phyloP scores from a whole-genome alignment of 2,113 vertebrate species.

The Lophotis ruficrista region DNA sequence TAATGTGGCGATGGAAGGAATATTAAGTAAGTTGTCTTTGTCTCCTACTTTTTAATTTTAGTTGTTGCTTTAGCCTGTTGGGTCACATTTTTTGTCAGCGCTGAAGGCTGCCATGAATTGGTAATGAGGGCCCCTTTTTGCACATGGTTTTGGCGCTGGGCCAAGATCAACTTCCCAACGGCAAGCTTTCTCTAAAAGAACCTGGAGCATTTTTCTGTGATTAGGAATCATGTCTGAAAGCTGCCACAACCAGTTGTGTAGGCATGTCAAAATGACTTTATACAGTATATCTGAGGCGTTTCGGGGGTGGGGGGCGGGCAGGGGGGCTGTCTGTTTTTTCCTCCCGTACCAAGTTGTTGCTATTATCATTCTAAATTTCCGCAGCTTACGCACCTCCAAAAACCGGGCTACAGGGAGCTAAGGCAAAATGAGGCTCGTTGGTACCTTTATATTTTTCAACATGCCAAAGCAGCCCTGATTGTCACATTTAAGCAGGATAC shows the following conservation, averaged over 20 bases:
- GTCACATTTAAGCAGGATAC: conserved; percentile 53
- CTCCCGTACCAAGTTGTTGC: conserved; percentile 55
- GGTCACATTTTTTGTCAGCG: conserved; percentile 85
- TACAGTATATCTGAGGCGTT: conserved; percentile 73
- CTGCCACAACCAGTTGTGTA: conserved; percentile 80
- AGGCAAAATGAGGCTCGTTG: conserved; percentile 42
- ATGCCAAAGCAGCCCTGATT: conserved; percentile 57
- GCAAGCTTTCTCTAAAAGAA: conserved; percentile 83
- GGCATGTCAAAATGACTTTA: conserved; percentile 83
- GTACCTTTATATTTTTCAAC: conserved; percentile 59
- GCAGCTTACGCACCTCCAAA: conserved; percentile 44
- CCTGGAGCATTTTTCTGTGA: conserved; percentile 76
- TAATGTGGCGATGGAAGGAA: conserved; percentile 80
- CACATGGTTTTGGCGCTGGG: conserved; percentile 83
- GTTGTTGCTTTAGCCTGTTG: conserved; percentile 85
- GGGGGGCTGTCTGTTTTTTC: neutral
- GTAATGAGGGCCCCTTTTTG: conserved; percentile 83
- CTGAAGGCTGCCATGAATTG: conserved; percentile 86
- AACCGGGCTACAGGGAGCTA: conserved; percentile 33
- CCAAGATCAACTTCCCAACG: conserved; percentile 88
- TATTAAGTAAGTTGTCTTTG: conserved; percentile 85
- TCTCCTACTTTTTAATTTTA: conserved; percentile 84
- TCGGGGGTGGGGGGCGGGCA: no score
- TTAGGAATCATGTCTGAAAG: conserved; percentile 80
- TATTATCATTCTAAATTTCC: conserved; percentile 66